Evolutionary conservation across 1,140 invertebrate species (phyloP).

Genomic region (Drosophila triauraria): DNA sequence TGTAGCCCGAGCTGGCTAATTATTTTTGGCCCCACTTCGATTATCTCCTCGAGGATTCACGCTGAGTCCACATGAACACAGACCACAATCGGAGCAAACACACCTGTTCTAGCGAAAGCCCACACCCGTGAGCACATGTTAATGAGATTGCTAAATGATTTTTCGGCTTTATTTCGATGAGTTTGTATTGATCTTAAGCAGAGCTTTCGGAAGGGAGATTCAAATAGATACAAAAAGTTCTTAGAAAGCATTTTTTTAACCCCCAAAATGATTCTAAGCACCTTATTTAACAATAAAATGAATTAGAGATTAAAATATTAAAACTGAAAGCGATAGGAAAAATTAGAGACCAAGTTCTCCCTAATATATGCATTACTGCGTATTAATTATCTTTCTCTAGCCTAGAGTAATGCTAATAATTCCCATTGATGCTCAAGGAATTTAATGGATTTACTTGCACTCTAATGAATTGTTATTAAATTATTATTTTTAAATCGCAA

Average conservation of each 20-base stretch:
- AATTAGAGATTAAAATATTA: too few relatives aligned
- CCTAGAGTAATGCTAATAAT: neutral
- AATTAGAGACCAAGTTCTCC: too few relatives aligned
- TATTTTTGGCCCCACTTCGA: conserved; percentile 53
- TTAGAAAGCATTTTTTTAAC: too few relatives aligned
- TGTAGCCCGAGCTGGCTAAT: conserved; percentile 13
- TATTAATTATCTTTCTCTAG: too few relatives aligned
- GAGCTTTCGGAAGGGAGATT: neutral
- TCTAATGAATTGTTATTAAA: rapidly evolving
- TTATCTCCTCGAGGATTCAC: conserved; percentile 64
- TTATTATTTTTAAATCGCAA: neutral
- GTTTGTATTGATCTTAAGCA: neutral
- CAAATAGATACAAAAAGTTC: too few relatives aligned
- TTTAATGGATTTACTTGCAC: too few relatives aligned
- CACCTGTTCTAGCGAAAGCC: conserved; percentile 17
- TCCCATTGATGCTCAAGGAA: neutral
- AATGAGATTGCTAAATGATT: conserved; percentile 18
- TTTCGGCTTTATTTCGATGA: conserved; percentile 3
- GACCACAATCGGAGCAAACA: conserved; percentile 22
- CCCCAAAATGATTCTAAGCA: too few relatives aligned
- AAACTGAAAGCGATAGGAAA: too few relatives aligned
- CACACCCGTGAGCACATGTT: conserved; percentile 4
- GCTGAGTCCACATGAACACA: conserved; percentile 59
- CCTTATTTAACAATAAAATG: too few relatives aligned
- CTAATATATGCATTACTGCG: too few relatives aligned